A percentile compares a stretch with the other conserved stretches of the same genome.
Evolutionary conservation across 2,797 vertebrate genomes (phyloP).

Genomic region (Lutjanus campechanus): DNA sequence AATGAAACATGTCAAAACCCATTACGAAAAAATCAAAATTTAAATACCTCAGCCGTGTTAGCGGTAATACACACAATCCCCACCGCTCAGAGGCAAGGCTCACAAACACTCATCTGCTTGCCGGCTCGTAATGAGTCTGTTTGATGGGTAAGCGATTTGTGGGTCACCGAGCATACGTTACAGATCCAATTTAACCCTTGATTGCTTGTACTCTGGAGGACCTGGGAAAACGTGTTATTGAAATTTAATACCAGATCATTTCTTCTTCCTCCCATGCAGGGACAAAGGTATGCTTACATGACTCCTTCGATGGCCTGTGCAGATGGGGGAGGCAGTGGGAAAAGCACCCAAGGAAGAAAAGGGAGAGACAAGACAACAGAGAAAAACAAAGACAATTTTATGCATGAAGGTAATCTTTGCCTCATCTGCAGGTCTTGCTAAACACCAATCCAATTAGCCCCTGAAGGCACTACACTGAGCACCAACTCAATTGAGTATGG

Average conservation of each 20-base stretch:
- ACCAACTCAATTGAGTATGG: constrained; percentile 80
- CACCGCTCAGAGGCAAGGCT: constrained; percentile 93
- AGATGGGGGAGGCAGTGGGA: constrained; percentile 75
- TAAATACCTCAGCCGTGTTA: constrained; percentile 99
- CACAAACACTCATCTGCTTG: constrained; percentile 98
- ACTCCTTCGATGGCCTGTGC: constrained; percentile 79
- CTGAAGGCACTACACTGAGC: constrained; percentile 77
- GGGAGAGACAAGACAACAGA: constrained; percentile 72
- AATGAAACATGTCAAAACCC: constrained; percentile 99
- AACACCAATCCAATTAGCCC: constrained; percentile 90
- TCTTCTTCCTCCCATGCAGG: constrained; percentile 87
- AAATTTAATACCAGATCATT: constrained; percentile 93
- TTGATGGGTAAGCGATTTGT: constrained; percentile 98
- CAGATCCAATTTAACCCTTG: constrained; percentile 99
- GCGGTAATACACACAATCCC: constrained; percentile 96
- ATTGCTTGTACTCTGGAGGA: constrained; percentile 95
- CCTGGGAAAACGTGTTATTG: constrained; percentile 90
- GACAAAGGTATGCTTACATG: constrained; percentile 87
- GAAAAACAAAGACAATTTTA: constrained; percentile 87
- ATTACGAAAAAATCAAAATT: constrained; percentile 99
- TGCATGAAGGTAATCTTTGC: constrained; percentile 83
- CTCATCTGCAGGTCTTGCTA: constrained; percentile 87
- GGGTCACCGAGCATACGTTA: constrained; percentile 98
- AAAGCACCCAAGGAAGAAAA: constrained; percentile 74
- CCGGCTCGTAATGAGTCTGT: constrained; percentile 98